A percentile compares a stretch with the other conserved stretches of the same genome.
Evolutionary conservation across 2,113 vertebrate species (phyloP).

Genomic region (Athene noctua): DNA sequence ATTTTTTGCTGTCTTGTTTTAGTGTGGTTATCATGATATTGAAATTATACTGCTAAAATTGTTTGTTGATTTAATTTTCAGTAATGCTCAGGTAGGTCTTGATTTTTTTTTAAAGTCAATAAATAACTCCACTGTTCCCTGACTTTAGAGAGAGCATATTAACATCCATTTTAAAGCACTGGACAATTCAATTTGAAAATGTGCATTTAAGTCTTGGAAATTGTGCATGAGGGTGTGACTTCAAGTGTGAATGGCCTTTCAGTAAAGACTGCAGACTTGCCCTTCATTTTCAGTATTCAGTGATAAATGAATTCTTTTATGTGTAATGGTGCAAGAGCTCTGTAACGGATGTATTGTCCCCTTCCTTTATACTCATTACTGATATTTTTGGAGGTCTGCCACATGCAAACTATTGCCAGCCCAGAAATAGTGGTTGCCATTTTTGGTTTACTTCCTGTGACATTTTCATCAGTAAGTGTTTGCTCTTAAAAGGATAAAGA

Average conservation of each 20-base stretch:
- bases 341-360: background rate
- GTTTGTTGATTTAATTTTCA: background rate
- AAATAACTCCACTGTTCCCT: background rate
- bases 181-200: background rate
- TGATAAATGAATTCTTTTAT: background rate
- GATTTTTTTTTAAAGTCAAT: background rate
- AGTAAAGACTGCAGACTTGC: background rate
- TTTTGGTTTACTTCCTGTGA: slow-evolving; percentile 9
- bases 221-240: background rate
- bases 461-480: background rate
- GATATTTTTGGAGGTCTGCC: background rate
- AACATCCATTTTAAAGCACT: background rate
- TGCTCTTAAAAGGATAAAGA: background rate
- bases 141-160: background rate
- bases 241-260: background rate
- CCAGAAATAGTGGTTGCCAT: background rate
- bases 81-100: background rate
- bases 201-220: background rate
- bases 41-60: background rate
- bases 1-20: background rate
- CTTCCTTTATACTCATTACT: background rate
- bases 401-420: background rate
- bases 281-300: background rate
- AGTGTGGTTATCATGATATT: background rate
- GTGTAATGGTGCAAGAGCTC: background rate